Percentiles rank a stretch among this genome's conserved stretches.
Conservation (phyloP, 2,888 invertebrate species). For the Incurvaria masculella region DNA sequence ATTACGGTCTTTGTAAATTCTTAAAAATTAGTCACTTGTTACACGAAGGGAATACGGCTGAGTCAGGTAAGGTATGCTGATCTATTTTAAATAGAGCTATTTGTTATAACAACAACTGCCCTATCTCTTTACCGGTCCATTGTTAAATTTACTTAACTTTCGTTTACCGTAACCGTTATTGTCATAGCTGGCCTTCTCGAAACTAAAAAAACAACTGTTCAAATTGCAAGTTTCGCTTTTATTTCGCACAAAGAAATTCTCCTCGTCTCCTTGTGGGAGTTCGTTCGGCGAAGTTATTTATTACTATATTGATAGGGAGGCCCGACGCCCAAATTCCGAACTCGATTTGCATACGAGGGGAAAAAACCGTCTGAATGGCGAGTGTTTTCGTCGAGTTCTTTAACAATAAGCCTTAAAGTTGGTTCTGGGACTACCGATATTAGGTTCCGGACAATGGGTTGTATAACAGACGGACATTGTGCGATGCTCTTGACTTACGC, state of each 20-base stretch:
- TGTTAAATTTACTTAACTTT: too few relatives aligned
- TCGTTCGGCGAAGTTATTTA: slow-evolving; percentile 25
- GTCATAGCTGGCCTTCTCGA: too few relatives aligned
- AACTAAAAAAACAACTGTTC: neutral
- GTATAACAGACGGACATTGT: too few relatives aligned
- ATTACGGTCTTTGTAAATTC: too few relatives aligned
- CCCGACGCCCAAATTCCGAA: slow-evolving; percentile 29
- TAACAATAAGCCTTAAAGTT: neutral
- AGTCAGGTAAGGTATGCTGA: too few relatives aligned
- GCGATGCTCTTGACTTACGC: too few relatives aligned
- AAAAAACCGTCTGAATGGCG: neutral
- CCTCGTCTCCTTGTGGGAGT: slow-evolving; percentile 19
- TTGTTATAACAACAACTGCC: too few relatives aligned
- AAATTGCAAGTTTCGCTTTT: slow-evolving; percentile 19
- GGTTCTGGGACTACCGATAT: neutral
- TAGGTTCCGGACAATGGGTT: neutral
- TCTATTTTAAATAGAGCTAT: too few relatives aligned
- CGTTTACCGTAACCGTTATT: too few relatives aligned
- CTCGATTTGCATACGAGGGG: slow-evolving; percentile 40
- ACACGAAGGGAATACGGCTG: too few relatives aligned
- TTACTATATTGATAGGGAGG: slow-evolving; percentile 26
- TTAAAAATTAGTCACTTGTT: too few relatives aligned
- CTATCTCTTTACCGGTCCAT: too few relatives aligned
- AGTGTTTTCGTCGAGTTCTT: neutral
- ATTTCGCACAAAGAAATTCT: slow-evolving; percentile 18